A percentile compares a stretch with the other conserved stretches of the same genome.
Conservation (phyloP, 2,113 vertebrate species). For the Odocoileus hemionus region DNA sequence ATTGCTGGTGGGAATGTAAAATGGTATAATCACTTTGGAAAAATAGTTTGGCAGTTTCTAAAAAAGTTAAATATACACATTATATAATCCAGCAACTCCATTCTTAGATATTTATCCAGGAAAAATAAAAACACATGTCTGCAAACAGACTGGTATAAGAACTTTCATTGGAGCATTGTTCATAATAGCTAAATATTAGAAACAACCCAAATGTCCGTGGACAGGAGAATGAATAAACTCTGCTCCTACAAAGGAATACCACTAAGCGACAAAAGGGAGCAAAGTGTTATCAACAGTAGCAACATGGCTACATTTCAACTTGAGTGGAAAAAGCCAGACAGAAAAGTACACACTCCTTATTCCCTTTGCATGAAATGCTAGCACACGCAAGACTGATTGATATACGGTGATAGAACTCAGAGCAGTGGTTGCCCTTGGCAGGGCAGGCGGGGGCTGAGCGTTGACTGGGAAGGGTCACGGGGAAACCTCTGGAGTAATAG, state of each 20-base stretch:
- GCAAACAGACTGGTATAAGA: background rate
- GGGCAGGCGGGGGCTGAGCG: background rate
- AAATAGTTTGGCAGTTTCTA: background rate
- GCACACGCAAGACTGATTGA: background rate
- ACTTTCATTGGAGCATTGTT: background rate
- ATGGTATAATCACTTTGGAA: background rate
- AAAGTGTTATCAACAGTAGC: background rate
- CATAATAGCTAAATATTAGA: background rate
- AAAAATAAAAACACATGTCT: constrained; percentile 26
- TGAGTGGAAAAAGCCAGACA: background rate
- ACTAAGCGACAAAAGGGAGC: background rate
- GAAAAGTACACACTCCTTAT: background rate
- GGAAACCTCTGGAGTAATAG: background rate
- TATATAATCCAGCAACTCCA: background rate
- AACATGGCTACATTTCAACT: background rate
- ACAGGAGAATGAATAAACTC: background rate
- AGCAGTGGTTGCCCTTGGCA: background rate
- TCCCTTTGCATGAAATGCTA: background rate
- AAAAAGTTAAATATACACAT: background rate
- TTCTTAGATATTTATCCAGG: constrained; percentile 1
- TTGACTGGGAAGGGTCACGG: background rate
- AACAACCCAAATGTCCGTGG: background rate
- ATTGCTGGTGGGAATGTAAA: background rate
- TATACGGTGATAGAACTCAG: background rate
- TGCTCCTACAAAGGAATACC: background rate